A percentile compares a stretch with the other conserved stretches of the same genome.
phyloP scores from a whole-genome alignment of 2,113 vertebrate species.

The Xenus cinereus region DNA sequence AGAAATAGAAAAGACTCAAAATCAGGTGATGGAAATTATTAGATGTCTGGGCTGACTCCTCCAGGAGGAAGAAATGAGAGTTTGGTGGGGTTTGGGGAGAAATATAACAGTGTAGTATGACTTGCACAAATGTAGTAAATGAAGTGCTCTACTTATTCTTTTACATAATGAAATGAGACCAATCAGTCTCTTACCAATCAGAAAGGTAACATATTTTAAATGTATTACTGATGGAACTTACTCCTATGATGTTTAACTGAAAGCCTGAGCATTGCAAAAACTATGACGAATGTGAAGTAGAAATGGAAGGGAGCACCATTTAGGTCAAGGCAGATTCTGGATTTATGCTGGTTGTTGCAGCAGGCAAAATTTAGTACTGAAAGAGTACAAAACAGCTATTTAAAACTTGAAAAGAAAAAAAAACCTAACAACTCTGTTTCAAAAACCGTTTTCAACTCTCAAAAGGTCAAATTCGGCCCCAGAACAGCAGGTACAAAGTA shows the following conservation, averaged over 20 bases:
- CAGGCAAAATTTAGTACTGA: background rate
- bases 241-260: background rate
- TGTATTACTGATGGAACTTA: background rate
- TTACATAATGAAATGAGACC: background rate
- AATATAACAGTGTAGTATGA: background rate
- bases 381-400: background rate
- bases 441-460: background rate
- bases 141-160: background rate
- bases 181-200: background rate
- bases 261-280: background rate
- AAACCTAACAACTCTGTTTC: background rate
- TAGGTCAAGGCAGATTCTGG: background rate
- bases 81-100: background rate
- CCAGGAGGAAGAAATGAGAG: background rate
- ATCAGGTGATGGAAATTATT: background rate
- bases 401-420: constrained; percentile 2
- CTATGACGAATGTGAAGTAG: background rate
- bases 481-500: constrained; percentile 23
- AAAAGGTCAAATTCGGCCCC: constrained; percentile 26
- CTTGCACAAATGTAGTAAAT: background rate
- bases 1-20: background rate
- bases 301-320: background rate
- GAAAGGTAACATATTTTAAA: background rate
- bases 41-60: background rate
- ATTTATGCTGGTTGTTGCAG: background rate